Evolutionary conservation across 2,113 vertebrate genomes (phyloP).

Genomic region (Myrmecobius fasciatus): DNA sequence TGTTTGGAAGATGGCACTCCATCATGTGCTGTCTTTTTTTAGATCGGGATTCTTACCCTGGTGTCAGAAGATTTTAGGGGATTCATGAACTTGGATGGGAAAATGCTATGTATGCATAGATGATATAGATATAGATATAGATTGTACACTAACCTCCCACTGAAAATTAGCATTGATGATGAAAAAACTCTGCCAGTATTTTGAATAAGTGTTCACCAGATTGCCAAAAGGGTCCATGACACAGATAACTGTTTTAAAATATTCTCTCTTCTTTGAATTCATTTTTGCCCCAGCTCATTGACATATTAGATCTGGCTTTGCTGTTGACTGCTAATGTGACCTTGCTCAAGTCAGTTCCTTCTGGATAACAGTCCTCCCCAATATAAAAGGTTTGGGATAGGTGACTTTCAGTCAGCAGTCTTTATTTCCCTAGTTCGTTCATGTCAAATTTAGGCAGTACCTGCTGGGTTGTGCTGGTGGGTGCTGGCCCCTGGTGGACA

Average conservation of each 20-base stretch:
- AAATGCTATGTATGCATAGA: background rate
- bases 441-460: background rate
- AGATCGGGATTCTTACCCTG: background rate
- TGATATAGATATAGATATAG: no score
- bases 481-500: background rate
- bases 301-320: background rate
- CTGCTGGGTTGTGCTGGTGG: background rate
- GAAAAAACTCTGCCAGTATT: background rate
- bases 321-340: background rate
- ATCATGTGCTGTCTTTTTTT: background rate
- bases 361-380: background rate
- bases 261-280: conserved; percentile 15
- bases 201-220: background rate
- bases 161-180: background rate
- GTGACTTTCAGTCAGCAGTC: background rate
- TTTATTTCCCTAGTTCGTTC: background rate
- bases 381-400: background rate
- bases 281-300: background rate
- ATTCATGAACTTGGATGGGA: background rate
- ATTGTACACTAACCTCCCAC: background rate
- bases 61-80: background rate
- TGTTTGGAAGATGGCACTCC: background rate
- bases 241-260: background rate
- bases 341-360: background rate
- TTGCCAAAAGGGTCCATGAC: background rate